Base-by-base conservation (phyloP, 2,113 vertebrate genomes). In the Dicaeum eximium region DNA sequence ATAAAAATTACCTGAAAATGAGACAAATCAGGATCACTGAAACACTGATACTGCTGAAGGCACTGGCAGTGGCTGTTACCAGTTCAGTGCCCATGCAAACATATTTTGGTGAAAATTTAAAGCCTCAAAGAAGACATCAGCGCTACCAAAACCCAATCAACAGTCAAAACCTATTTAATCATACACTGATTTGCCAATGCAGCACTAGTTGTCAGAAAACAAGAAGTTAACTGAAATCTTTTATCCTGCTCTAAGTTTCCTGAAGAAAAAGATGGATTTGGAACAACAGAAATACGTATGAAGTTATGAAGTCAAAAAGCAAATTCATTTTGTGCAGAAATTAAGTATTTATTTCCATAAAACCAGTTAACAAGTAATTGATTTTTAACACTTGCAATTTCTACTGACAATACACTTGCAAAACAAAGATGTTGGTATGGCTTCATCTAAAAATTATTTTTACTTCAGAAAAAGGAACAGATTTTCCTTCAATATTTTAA, bases 1-100 rank as follows among this genome's bases (percentile, higher is more conserved):
- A 20, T 99, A 99, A 97, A 99, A 99, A 94, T 99, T 99, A 77
- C 99, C 99, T 99, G 96, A 21, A 47, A 72, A 80, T 1, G 45
- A 90, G 45, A 82, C 10, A 80, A 86, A 85, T 4, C 38, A 57
- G 11, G 62, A 35, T 66, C 24, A 56, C 40, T 45, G 72, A 79
- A 89, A n/a, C 17, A 24, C 7, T 13, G 31, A n/a, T 3, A 31
- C 21, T 35, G 19, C 3, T 14, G 27, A 62, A 71, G 69, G 40
- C 33, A 25, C 60, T 27, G 65, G 31, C 47, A 85, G 30, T 13
- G 45, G 57, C 23, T 51, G 67, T 5, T 9, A 50, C 4, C 3
- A 3, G 40, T 72, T 67, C n/a, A 37, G 5, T 31, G 58, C 25
- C 66, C n/a, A 14, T 0, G 3, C 15, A 44, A 77, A 67, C 1